These are phyloP conservation scores for Alviniconcha marisindica DNA, from an alignment of 1,140 invertebrate species.

Conservation along the genomic window DNA sequence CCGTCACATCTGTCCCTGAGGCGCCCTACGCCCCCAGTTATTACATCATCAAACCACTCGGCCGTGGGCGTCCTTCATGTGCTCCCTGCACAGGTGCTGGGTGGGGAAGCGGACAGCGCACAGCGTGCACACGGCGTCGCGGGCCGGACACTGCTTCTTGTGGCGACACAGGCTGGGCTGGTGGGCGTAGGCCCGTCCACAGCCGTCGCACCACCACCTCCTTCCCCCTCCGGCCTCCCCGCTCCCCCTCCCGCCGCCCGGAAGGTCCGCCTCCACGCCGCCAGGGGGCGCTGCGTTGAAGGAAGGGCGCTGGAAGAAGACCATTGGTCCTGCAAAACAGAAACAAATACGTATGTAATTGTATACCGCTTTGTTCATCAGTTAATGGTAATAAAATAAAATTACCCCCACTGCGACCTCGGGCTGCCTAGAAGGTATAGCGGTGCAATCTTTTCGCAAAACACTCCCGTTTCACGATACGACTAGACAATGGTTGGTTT, in stretches of 20 bases:
- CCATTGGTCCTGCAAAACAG: neutral
- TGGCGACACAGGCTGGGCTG: slow-evolving; percentile 20
- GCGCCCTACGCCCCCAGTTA: too few relatives aligned
- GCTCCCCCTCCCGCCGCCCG: neutral
- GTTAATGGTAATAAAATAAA: neutral
- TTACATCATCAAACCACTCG: too few relatives aligned
- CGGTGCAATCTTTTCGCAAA: too few relatives aligned
- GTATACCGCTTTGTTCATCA: too few relatives aligned
- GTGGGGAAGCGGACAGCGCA: neutral
- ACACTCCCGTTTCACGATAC: too few relatives aligned
- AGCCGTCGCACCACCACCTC: neutral
- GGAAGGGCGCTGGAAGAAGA: neutral
- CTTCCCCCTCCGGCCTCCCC: neutral
- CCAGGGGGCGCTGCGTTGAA: neutral
- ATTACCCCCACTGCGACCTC: too few relatives aligned
- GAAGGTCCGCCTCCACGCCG: neutral
- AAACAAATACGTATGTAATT: neutral
- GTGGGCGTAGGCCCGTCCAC: neutral
- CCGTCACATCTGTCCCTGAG: too few relatives aligned
- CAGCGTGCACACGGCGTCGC: neutral
- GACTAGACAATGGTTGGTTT: too few relatives aligned
- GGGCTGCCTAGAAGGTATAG: too few relatives aligned
- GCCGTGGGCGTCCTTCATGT: neutral
- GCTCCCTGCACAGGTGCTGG: neutral
- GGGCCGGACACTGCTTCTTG: neutral